Percentiles rank a stretch among this genome's conserved stretches.
Conservation (phyloP, 2,888 invertebrate species). For the Autographa gamma region DNA sequence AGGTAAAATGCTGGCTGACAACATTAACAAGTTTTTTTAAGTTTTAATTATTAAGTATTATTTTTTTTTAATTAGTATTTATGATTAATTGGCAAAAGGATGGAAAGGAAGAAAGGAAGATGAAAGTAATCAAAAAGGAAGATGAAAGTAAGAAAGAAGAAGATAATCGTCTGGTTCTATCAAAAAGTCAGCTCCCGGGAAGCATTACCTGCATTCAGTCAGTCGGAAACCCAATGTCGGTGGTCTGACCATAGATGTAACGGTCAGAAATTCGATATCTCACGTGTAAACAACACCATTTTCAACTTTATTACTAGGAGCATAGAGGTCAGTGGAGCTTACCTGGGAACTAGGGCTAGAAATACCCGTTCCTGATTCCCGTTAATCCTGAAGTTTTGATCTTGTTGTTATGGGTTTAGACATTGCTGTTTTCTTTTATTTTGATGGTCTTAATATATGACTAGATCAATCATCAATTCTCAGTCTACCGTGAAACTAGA, state of each 20-base stretch:
- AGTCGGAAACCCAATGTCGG: conserved; percentile 63
- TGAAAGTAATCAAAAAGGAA: no score
- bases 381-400: conserved; percentile 56
- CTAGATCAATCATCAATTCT: not conserved
- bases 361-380: conserved; percentile 61
- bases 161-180: conserved; percentile 45
- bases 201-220: conserved; percentile 55
- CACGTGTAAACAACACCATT: conserved; percentile 36
- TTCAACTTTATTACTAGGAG: conserved; percentile 42
- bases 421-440: conserved; percentile 34
- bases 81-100: no score
- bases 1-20: no score
- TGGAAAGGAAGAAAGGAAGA: no score
- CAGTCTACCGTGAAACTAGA: not conserved
- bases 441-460: conserved; percentile 9
- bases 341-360: conserved; percentile 52
- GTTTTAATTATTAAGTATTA: no score
- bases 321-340: conserved; percentile 30
- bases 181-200: conserved; percentile 47
- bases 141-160: no score
- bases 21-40: no score
- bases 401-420: conserved; percentile 42
- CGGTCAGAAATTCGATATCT: conserved; percentile 69
- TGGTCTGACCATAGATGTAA: conserved; percentile 65
- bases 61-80: no score